Conservation (phyloP, 2,888 invertebrate genomes). For the Ichneumoninae sp. region DNA sequence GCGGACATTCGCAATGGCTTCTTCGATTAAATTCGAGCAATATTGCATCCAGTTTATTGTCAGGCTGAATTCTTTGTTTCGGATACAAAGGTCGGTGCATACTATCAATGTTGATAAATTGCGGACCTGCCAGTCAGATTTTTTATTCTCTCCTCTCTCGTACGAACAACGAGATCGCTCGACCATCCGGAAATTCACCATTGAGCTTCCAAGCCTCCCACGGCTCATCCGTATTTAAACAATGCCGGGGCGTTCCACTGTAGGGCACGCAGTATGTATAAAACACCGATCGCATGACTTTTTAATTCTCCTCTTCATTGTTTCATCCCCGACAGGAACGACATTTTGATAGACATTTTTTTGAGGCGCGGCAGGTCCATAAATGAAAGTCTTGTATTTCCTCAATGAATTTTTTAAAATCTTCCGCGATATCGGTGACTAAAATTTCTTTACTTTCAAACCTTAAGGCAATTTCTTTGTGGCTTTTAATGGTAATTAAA, state of each 20-base stretch:
- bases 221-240: conserved; percentile 12
- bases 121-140: neutral
- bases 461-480: neutral
- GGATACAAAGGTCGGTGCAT: neutral
- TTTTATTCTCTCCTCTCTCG: neutral
- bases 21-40: neutral
- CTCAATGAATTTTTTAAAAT: neutral
- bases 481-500: neutral
- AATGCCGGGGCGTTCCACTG: conserved; percentile 1
- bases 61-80: conserved; percentile 1
- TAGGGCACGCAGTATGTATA: conserved; percentile 13
- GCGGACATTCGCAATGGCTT: neutral
- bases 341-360: conserved; percentile 23
- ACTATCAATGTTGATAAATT: conserved; percentile 5
- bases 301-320: conserved; percentile 38
- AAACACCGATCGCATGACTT: conserved; percentile 24
- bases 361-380: neutral
- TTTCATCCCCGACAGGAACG: conserved; percentile 15
- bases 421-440: no score
- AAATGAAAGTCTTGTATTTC: neutral
- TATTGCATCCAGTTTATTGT: neutral
- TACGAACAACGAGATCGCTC: conserved; percentile 16
- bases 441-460: no score
- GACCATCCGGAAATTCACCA: conserved; percentile 27
- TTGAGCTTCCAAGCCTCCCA: neutral